Evolutionary conservation across 2,797 vertebrate genomes (phyloP), one percentile per base, ranked within the genome.

Genomic region (Phoeniculus purpureus): DNA sequence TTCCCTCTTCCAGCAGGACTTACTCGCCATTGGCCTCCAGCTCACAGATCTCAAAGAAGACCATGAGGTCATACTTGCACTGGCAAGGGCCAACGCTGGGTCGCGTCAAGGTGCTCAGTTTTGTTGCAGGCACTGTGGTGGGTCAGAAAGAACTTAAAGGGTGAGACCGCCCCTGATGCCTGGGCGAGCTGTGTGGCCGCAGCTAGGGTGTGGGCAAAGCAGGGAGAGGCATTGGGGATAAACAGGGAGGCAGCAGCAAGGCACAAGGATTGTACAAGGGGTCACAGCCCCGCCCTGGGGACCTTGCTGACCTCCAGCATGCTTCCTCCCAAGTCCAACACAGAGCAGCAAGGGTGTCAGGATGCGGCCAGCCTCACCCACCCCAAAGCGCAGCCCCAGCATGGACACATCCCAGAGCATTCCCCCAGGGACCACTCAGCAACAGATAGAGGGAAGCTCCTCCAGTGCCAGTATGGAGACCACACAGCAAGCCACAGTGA

Each of bases 31-130:
- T 99, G 86, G 99, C 98, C 87, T 99, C 99, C 96, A 99, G 98
- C 96, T 99, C 99, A 17, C 99, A 99, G 97, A 99, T 99, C 97
- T 99, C 99, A 12, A 99, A 99, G 97, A 99, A 99, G 18, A 99
- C 98, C 98, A 99, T 99, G 90, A 99, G 97, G 93, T 99, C 99
- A 0, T 99, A 99, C 96, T 99, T 99, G 98, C 98, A 98, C 96
- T 99, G 99, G 96, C 99, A 99, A 3, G 98, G 98, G 59, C 99
- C 99, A 0, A 98, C 96, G 15, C 98, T 98, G 47, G 98, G 98
- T 31, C 98, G 98, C 2, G 98, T 98, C 97, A 99, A 96, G 4
- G 98, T 97, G 78, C 98, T 99, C 95, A 99, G 98, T 96, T 99
- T 99, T 52, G 99, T 99, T 9, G 99, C 99, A 27, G 99, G 99